Evolutionary conservation across 2,797 vertebrate genomes (phyloP), one percentile per base, ranked within the genome.

Genomic region (Oreortyx pictus): DNA sequence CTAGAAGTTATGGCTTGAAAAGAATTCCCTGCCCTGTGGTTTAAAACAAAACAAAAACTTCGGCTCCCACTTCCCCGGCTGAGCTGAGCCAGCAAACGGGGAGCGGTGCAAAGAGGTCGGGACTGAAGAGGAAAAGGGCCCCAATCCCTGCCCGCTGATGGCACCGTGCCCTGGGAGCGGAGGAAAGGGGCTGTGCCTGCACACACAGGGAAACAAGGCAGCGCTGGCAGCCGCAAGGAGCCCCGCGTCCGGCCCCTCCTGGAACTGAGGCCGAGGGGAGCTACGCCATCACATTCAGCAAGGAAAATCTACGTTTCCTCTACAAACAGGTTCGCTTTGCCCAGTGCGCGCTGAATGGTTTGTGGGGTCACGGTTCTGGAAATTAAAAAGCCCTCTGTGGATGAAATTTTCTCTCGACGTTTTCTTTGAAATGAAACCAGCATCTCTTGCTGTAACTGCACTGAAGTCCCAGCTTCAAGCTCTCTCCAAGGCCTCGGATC

Each of bases 81-180:
- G 92, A 75, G 74, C 4, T 33, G 66, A 61, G 94, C 44, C 94
- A 81, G 68, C 0, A 54, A 62, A 62, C 39, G 29, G 46, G 89
- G 91, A 68, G 57, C 39, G 56, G 92, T 66, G 86, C 49, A 78
- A 96, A 52, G 82, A 86, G 93, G 96, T 81, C 91, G 93, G 89
- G 95, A 94, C 95, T 92, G 79, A 92, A 94, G 47, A 93, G 76
- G 67, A 92, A 90, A 96, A 95, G 73, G 97, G 97, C 54, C 54
- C 54, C 54, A 56, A 9, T 56, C 54, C 31, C 54, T 56, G 54
- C 31, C 54, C 19, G 54, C 54, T 56, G 54, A 31, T 56, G 54
- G 54, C 54, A 31, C 18, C 29, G 31, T 18, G 17, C 54, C 54
- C 31, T 13, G 54, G 52, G 54, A n/a, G 54, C 31, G 4, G 17